phyloP scores from a whole-genome alignment of 2,888 invertebrate species.

The Girardia tigrina region DNA sequence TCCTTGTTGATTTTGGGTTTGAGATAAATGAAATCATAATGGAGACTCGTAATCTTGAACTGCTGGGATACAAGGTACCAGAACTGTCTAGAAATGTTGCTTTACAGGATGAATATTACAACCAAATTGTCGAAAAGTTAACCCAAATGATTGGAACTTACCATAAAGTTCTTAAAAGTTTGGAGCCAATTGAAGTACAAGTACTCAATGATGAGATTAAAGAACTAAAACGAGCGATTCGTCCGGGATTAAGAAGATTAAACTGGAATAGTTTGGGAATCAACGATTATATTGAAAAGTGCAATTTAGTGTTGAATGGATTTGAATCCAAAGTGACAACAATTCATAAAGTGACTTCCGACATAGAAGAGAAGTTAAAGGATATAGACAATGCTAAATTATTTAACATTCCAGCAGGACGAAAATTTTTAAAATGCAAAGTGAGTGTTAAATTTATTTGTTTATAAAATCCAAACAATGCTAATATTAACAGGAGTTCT shows the following conservation, averaged over 20 bases:
- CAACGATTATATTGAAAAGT: constrained; percentile 59
- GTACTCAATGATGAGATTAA: constrained; percentile 47
- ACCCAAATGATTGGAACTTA: constrained; percentile 47
- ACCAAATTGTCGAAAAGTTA: constrained; percentile 48
- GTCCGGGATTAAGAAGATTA: constrained; percentile 67
- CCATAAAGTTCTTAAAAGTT: constrained; percentile 57
- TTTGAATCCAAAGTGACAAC: constrained; percentile 52
- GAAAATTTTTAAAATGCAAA: constrained; percentile 47
- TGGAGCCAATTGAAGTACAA: constrained; percentile 61
- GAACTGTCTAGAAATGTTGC: constrained; percentile 52
- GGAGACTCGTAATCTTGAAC: constrained; percentile 52
- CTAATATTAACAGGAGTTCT: constrained; percentile 56
- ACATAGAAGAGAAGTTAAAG: constrained; percentile 45
- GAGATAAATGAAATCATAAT: constrained; percentile 50
- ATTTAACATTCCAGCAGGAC: constrained; percentile 44
- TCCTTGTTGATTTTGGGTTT: constrained; percentile 50
- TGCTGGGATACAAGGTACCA: constrained; percentile 50
- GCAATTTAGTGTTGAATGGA: constrained; percentile 52
- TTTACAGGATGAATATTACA: constrained; percentile 51
- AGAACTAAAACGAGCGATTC: constrained; percentile 48
- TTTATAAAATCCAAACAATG: background rate
- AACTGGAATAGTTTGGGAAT: constrained; percentile 76
- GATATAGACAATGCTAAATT: constrained; percentile 47
- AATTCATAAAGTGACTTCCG: constrained; percentile 50
- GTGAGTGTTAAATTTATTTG: constrained; percentile 39